Evolutionary conservation across 2,113 vertebrate species (phyloP).

Genomic region (Peromyscus polionotus): DNA sequence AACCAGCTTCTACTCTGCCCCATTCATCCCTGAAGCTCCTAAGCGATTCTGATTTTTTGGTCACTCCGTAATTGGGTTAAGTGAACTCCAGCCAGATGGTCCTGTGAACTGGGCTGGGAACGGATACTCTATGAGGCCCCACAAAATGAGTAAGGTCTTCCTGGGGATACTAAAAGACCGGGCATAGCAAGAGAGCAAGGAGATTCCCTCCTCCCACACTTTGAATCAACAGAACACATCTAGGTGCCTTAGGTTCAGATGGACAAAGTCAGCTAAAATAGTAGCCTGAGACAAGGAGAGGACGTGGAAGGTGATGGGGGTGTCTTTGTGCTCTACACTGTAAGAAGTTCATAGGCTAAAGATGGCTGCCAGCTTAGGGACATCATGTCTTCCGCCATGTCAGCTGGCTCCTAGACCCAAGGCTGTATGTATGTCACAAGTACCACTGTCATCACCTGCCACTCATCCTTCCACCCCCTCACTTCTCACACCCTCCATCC

Average conservation of each 20-base stretch:
- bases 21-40: background rate
- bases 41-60: slow-evolving; percentile 8
- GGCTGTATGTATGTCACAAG: background rate
- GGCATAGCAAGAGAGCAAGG: background rate
- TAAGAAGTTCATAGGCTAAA: background rate
- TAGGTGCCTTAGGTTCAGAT: background rate
- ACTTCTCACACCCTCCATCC: background rate
- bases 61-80: background rate
- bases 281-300: background rate
- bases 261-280: background rate
- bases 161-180: background rate
- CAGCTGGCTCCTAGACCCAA: background rate
- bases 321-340: background rate
- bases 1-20: slow-evolving; percentile 37
- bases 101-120: background rate
- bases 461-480: background rate
- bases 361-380: background rate
- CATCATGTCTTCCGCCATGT: background rate
- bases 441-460: no score
- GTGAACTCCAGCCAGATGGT: background rate
- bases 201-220: background rate
- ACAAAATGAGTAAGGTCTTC: background rate
- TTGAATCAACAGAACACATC: background rate
- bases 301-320: background rate
- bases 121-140: background rate